Percentiles rank a stretch among this genome's conserved stretches.
Evolutionary conservation across 1,140 invertebrate genomes (phyloP).

Genomic region (Solenopsis fugax): DNA sequence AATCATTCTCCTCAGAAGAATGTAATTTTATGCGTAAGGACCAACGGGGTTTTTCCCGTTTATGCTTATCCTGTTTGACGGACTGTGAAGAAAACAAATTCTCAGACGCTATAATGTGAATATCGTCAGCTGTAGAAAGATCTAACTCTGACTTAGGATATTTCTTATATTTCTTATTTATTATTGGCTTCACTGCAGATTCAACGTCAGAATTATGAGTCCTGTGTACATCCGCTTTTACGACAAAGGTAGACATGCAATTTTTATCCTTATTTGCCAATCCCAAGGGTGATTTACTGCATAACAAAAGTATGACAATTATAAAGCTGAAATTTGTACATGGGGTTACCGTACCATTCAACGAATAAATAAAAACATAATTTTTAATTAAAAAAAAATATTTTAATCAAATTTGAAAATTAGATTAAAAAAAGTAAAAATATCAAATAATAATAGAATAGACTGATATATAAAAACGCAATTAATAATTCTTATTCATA

Average conservation of each 20-base stretch:
- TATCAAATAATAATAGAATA: too few relatives aligned
- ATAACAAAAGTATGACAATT: not conserved
- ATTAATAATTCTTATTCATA: constrained; percentile 1
- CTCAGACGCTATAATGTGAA: constrained; percentile 71
- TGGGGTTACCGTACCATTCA: too few relatives aligned
- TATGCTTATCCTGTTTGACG: constrained; percentile 3
- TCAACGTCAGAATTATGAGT: constrained; percentile 46
- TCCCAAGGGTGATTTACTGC: constrained; percentile 77
- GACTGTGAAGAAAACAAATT: constrained; percentile 33
- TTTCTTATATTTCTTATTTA: constrained; percentile 34
- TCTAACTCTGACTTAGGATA: constrained; percentile 32
- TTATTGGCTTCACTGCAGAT: not conserved
- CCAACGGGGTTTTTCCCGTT: constrained; percentile 78
- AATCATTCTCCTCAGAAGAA: constrained; percentile 53
- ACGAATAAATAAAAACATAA: too few relatives aligned
- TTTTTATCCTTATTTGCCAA: constrained; percentile 69
- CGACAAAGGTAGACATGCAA: constrained; percentile 73
- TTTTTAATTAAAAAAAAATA: too few relatives aligned
- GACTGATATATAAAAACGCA: too few relatives aligned
- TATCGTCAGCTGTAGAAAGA: constrained; percentile 70
- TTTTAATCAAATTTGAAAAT: too few relatives aligned
- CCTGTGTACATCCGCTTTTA: constrained; percentile 80
- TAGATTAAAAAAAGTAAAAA: too few relatives aligned
- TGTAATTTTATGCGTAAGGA: constrained; percentile 79
- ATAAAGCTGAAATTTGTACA: not conserved